Base-by-base conservation (phyloP, 53 echinoderm and acorn worm species). In the Astropecten irregularis region DNA sequence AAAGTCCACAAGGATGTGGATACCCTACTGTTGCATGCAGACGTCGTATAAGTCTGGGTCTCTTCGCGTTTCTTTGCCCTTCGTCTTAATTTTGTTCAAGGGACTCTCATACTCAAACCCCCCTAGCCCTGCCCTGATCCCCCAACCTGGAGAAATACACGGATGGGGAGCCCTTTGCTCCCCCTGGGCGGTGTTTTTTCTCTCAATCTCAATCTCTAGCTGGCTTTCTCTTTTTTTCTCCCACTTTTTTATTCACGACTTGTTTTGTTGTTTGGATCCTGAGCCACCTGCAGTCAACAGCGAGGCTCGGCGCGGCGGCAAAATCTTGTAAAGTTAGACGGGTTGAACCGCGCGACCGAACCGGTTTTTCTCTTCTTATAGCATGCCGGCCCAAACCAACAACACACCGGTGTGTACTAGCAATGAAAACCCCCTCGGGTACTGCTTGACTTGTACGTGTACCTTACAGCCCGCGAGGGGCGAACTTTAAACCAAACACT, bases 391-490 rank as follows among this genome's bases (percentile, higher is more conserved):
- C n/a, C n/a, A n/a, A n/a, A n/a, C n/a, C n/a, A n/a, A n/a, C n/a
- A n/a, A n/a, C n/a, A n/a, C n/a, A n/a, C n/a, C n/a, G n/a, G n/a
- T n/a, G n/a, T n/a, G n/a, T n/a, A n/a, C n/a, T n/a, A n/a, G n/a
- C n/a, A n/a, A n/a, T 39, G 40, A 16, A 29, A 15, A 51, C 21
- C 36, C 76, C 76, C 55, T 18, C 52, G 58, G 76, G 76, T 56
- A 57, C 13, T 40, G 58, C 58, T 76, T 76, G 76, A 76, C 76
- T 76, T 76, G 76, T 76, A 15, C 76, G 76, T 76, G 76, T 76
- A 76, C 76, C 76, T 76, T 76, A 76, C 76, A 76, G 39, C 76
- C 76, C 76, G 76, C 76, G 40, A 76, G 76, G 76, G 76, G 35
- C 55, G 58, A 57, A 76, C 76, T 46, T 76, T 57, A 76, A 54